Conservation (phyloP, 2,888 invertebrate species). For the Syrphus vitripennis region DNA sequence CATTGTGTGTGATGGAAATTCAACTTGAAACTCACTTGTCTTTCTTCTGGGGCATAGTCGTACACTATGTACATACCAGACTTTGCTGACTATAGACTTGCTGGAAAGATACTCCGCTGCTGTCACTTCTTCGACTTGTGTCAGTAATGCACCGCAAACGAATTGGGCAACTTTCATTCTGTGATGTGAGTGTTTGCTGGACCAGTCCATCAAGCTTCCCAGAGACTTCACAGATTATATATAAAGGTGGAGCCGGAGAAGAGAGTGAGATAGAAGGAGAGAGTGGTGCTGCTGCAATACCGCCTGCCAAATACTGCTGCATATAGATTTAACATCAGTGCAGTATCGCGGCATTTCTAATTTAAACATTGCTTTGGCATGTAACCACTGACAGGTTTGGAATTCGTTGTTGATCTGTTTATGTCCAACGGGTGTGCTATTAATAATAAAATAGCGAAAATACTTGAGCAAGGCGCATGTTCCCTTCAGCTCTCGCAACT, state of each 20-base stretch:
- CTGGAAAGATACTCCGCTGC: conserved; percentile 21
- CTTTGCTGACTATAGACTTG: not conserved
- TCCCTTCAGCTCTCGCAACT: conserved; percentile 43
- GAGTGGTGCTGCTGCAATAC: not conserved
- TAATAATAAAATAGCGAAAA: conserved; percentile 62
- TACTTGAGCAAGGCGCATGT: conserved; percentile 50
- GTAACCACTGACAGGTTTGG: conserved; percentile 66
- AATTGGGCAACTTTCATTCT: conserved; percentile 69
- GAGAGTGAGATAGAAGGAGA: conserved; percentile 9
- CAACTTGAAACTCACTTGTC: conserved; percentile 61
- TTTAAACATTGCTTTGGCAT: conserved; percentile 67
- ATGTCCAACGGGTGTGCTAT: conserved; percentile 71
- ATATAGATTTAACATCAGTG: conserved; percentile 35
- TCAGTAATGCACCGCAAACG: conserved; percentile 63
- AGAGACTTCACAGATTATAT: conserved; percentile 15
- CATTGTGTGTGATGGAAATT: conserved; percentile 63
- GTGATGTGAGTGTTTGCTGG: conserved; percentile 38
- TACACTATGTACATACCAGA: not conserved
- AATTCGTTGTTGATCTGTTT: conserved; percentile 70
- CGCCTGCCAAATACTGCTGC: conserved; percentile 9
- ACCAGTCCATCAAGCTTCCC: conserved; percentile 56
- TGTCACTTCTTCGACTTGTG: conserved; percentile 10
- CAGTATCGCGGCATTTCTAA: conserved; percentile 54
- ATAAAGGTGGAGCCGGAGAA: conserved; percentile 35
- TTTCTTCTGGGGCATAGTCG: conserved; percentile 3